Conservation (phyloP, 2,888 invertebrate genomes). For the Spilosoma lubricipeda region DNA sequence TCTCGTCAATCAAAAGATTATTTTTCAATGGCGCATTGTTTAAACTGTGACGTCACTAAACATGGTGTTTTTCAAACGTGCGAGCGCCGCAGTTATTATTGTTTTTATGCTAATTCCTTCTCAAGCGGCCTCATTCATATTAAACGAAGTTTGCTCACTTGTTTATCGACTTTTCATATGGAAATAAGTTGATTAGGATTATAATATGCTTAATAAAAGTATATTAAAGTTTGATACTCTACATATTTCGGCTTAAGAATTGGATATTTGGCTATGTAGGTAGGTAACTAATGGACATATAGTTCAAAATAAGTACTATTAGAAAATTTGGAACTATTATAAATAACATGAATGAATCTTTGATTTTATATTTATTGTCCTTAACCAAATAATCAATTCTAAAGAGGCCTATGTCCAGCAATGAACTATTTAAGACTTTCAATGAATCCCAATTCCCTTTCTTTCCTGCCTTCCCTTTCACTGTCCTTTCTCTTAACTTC, state of each 20-base stretch:
- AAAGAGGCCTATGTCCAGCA: too few species aligned
- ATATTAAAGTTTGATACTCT: not conserved
- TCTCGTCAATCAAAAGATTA: conserved; percentile 29
- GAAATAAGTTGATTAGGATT: conserved; percentile 2
- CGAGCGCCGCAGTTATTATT: conserved; percentile 22
- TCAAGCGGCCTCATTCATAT: conserved; percentile 15
- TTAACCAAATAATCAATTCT: too few species aligned
- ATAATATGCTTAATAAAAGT: not conserved
- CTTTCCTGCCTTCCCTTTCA: too few species aligned
- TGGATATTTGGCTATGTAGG: too few species aligned
- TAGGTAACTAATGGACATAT: too few species aligned
- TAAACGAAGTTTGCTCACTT: conserved; percentile 5
- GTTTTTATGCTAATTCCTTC: conserved; percentile 36
- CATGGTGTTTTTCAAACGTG: conserved; percentile 29
- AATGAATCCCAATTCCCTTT: too few species aligned
- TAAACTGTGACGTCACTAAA: conserved; percentile 33
- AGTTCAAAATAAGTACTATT: not conserved
- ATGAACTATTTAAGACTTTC: too few species aligned
- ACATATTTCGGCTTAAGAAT: too few species aligned
- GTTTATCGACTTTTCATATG: conserved; percentile 5
- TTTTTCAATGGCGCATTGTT: conserved; percentile 37
- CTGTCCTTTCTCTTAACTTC: too few species aligned
- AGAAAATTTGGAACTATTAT: not conserved
- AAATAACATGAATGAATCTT: too few species aligned
- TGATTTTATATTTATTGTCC: too few species aligned